phyloP scores from a whole-genome alignment of 1,140 invertebrate species.

The Diachasma alloeum region DNA sequence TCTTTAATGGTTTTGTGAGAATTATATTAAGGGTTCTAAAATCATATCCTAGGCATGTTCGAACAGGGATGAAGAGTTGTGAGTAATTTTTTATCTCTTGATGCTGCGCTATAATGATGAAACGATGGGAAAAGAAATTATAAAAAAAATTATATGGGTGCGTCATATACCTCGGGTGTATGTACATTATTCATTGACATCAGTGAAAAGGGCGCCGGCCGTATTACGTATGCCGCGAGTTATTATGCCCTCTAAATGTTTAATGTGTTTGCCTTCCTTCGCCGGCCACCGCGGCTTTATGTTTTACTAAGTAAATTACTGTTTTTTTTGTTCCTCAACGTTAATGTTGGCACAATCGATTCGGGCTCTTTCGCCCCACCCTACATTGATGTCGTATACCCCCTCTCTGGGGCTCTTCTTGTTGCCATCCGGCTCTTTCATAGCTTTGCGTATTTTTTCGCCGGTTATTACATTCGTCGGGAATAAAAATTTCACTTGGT shows the following conservation, averaged over 20 bases:
- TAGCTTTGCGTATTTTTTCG: not conserved
- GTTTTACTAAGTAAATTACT: slow-evolving; percentile 68
- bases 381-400: slow-evolving; percentile 26
- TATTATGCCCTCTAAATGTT: slow-evolving; percentile 67
- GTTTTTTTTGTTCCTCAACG: slow-evolving; percentile 58
- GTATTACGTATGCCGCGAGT: slow-evolving; percentile 64
- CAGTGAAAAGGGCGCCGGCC: slow-evolving; percentile 63
- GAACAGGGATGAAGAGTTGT: not conserved
- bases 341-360: slow-evolving; percentile 65
- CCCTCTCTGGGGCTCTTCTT: slow-evolving; percentile 23
- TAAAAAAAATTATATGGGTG: slow-evolving; percentile 31
- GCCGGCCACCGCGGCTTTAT: slow-evolving; percentile 62
- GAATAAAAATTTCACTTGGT: not conserved
- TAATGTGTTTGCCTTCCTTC: slow-evolving; percentile 68
- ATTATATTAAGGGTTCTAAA: too few relatives aligned
- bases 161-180: slow-evolving; percentile 54
- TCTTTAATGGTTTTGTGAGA: too few relatives aligned
- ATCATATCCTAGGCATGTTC: too few relatives aligned
- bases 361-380: slow-evolving; percentile 42
- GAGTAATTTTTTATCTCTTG: not conserved
- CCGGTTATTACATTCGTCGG: not conserved
- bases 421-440: not conserved
- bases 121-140: slow-evolving; percentile 33
- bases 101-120: not conserved
- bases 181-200: slow-evolving; percentile 64